A percentile compares a stretch with the other conserved stretches of the same genome.
Evolutionary conservation across 2,888 invertebrate genomes (phyloP).

Genomic region (Parasteatoda lunata): DNA sequence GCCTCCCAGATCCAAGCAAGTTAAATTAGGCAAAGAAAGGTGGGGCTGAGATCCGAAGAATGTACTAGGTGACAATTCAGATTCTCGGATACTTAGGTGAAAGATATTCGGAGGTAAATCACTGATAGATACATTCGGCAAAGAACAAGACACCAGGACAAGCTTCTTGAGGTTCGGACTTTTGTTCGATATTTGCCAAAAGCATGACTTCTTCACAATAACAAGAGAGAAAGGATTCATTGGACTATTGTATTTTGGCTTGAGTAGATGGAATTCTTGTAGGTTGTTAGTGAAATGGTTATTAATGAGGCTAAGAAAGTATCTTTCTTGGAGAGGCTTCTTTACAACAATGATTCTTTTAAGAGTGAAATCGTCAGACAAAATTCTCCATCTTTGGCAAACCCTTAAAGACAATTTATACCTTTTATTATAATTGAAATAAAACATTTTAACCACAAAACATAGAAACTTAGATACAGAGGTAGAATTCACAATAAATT

Average conservation of each 20-base stretch:
- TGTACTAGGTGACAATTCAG: conserved; percentile 12
- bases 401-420: conserved; percentile 34
- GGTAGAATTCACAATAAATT: too few relatives aligned
- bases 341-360: conserved; percentile 35
- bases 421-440: too few relatives aligned
- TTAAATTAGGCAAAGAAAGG: conserved; percentile 23
- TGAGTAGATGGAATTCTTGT: conserved; percentile 34
- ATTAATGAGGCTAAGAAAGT: conserved; percentile 27
- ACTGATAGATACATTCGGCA: conserved; percentile 5
- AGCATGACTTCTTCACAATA: neutral
- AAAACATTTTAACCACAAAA: too few relatives aligned
- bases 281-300: conserved; percentile 40
- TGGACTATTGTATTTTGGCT: too few relatives aligned
- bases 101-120: conserved; percentile 39
- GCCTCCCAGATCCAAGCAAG: conserved; percentile 49
- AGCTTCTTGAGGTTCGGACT: conserved; percentile 41
- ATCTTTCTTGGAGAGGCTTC: neutral
- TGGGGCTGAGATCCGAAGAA: conserved; percentile 31
- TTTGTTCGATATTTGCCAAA: conserved; percentile 7
- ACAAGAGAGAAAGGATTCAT: too few relatives aligned
- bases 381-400: conserved; percentile 42
- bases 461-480: too few relatives aligned
- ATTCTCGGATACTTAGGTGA: conserved; percentile 44
- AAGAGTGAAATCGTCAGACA: conserved; percentile 36
- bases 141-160: conserved; percentile 22